Conservation (phyloP, 2,888 invertebrate species). For the Yponomeuta cagnagella region DNA sequence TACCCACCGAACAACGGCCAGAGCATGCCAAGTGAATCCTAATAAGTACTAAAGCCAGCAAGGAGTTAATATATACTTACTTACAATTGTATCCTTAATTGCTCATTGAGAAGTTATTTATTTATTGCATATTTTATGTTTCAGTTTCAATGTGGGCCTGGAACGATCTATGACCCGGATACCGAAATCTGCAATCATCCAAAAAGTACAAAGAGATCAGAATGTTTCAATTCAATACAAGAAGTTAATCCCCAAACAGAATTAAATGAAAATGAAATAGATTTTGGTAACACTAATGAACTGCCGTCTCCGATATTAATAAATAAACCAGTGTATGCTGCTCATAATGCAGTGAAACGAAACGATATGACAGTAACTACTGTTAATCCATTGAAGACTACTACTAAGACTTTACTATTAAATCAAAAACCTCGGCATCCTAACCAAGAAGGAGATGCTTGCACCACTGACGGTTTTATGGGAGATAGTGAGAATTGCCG, state of each 20-base stretch:
- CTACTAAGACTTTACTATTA: constrained; percentile 15
- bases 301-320: constrained; percentile 51
- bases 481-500: constrained; percentile 82
- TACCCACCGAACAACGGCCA: no score
- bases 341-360: constrained; percentile 20
- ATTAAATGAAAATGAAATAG: constrained; percentile 63
- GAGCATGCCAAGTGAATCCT: no score
- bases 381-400: constrained; percentile 21
- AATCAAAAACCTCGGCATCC: background rate
- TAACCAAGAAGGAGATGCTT: constrained; percentile 39
- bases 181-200: constrained; percentile 83
- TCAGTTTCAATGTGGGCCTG: constrained; percentile 83
- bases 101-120: no score
- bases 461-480: constrained; percentile 82
- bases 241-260: constrained; percentile 20
- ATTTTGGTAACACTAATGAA: constrained; percentile 36
- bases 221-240: constrained; percentile 72
- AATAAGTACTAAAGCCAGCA: no score
- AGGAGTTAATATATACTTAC: no score
- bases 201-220: constrained; percentile 78
- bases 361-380: constrained; percentile 8
- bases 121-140: constrained; percentile 30
- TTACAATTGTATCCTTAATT: no score
- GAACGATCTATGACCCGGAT: constrained; percentile 83
- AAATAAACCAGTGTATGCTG: constrained; percentile 28